These are phyloP conservation scores for Argyresthia albistria DNA, from an alignment of 2,888 invertebrate genomes.

Conservation along the genomic window DNA sequence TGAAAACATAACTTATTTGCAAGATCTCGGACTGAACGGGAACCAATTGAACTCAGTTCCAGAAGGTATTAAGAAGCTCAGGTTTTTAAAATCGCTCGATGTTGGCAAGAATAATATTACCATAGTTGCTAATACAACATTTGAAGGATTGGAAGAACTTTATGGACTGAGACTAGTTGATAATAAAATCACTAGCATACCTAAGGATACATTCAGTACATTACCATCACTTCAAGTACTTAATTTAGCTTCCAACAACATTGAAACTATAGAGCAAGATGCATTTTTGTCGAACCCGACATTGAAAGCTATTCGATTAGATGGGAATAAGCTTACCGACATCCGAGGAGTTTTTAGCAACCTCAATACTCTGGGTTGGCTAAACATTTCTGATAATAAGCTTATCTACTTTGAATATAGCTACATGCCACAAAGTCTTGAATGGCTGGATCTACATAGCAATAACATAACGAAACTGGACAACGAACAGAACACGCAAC, in stretches of 20 bases:
- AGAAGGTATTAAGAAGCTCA: conserved; percentile 76
- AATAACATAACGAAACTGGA: conserved; percentile 83
- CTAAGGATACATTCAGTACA: conserved; percentile 80
- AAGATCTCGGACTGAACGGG: conserved; percentile 83
- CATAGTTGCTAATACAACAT: conserved; percentile 79
- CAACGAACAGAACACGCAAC: conserved; percentile 78
- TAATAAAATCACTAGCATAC: conserved; percentile 82
- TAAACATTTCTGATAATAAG: conserved; percentile 86
- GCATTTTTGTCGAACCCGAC: conserved; percentile 82
- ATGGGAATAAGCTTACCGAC: conserved; percentile 83
- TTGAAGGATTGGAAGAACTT: conserved; percentile 81
- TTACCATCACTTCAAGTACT: conserved; percentile 82
- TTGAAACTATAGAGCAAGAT: conserved; percentile 81
- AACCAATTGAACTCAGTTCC: conserved; percentile 79
- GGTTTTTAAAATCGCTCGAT: conserved; percentile 82
- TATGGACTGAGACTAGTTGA: conserved; percentile 84
- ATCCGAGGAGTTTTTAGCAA: conserved; percentile 84
- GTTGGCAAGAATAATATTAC: conserved; percentile 86
- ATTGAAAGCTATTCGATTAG: conserved; percentile 81
- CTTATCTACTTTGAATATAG: conserved; percentile 86
- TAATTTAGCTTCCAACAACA: conserved; percentile 85
- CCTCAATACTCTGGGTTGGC: conserved; percentile 81
- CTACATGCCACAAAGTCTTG: conserved; percentile 80
- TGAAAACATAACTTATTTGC: conserved; percentile 82
- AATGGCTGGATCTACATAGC: conserved; percentile 86